Evolutionary conservation across 2,888 invertebrate species (phyloP).

Genomic region (Pyrocoelia pectoralis): DNA sequence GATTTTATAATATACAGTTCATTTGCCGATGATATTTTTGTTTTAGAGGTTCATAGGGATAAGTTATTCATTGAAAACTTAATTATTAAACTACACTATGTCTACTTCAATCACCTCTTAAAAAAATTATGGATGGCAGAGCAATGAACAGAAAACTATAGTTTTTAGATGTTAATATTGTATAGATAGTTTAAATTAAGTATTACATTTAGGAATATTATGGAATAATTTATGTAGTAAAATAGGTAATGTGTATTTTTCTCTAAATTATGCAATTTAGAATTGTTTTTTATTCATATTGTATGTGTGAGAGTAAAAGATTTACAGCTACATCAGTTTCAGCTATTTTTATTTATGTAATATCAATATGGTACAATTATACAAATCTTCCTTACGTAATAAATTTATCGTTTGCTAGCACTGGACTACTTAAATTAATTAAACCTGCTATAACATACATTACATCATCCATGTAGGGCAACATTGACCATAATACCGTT

Average conservation of each 20-base stretch:
- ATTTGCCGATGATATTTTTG: not conserved
- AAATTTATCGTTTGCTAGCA: slow-evolving; percentile 3
- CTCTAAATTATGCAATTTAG: too few relatives aligned
- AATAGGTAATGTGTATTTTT: not conserved
- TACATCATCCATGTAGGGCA: slow-evolving; percentile 4
- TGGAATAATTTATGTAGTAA: too few relatives aligned
- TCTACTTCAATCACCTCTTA: not conserved
- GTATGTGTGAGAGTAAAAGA: too few relatives aligned
- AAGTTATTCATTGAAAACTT: not conserved
- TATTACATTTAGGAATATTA: not conserved
- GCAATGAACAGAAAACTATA: not conserved
- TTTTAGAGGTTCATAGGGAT: not conserved
- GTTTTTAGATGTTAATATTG: not conserved
- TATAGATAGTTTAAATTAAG: not conserved
- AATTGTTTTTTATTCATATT: too few relatives aligned
- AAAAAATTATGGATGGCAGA: not conserved
- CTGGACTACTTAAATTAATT: slow-evolving; percentile 1
- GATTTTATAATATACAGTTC: slow-evolving; percentile 7
- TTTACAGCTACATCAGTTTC: not conserved
- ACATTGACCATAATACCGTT: not conserved
- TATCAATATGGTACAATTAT: not conserved
- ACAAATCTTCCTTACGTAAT: not conserved
- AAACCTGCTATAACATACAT: slow-evolving; percentile 6
- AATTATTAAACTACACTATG: slow-evolving; percentile 4
- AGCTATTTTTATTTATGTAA: too few relatives aligned